Percentiles rank a stretch among this genome's conserved stretches.
Conservation (phyloP, 1,140 invertebrate genomes). For the Watersipora subatra region DNA sequence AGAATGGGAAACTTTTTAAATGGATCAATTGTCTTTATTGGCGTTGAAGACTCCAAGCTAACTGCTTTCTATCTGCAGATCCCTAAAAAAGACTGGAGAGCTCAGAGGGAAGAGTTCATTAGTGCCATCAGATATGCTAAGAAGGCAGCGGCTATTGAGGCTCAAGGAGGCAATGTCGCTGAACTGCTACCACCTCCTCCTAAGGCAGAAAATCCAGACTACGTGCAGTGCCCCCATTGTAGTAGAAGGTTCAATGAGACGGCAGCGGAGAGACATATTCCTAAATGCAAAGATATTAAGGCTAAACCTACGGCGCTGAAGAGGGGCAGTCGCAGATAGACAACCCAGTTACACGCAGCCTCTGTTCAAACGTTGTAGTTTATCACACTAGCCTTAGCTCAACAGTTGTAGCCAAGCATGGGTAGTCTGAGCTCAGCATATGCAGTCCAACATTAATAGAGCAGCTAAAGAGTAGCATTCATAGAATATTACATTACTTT, state of each 20-base stretch:
- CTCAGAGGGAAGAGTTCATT: slow-evolving; percentile 85
- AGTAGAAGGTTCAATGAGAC: slow-evolving; percentile 66
- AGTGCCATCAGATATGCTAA: slow-evolving; percentile 75
- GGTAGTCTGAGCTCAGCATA: no score
- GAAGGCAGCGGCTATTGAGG: slow-evolving; percentile 62
- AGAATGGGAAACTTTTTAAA: no score
- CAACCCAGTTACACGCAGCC: not conserved
- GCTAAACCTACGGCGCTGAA: slow-evolving; percentile 44
- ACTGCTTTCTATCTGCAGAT: slow-evolving; percentile 17
- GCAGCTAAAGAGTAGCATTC: no score
- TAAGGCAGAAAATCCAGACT: slow-evolving; percentile 57
- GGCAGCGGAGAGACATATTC: slow-evolving; percentile 82
- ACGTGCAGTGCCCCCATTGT: slow-evolving; percentile 81
- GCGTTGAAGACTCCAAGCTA: no score
- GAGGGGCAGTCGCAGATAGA: slow-evolving; percentile 12
- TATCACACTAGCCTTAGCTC: not conserved
- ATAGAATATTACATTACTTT: no score
- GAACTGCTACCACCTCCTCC: slow-evolving; percentile 84
- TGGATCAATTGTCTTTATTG: no score
- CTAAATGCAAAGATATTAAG: slow-evolving; percentile 69
- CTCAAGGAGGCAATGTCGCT: slow-evolving; percentile 66
- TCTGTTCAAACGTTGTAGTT: not conserved
- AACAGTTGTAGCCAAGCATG: no score
- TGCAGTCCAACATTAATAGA: no score
- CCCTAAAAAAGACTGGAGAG: slow-evolving; percentile 63